These are phyloP conservation scores for Tolypeutes matacus DNA, from an alignment of 2,797 vertebrate species.

Conservation along the genomic window DNA sequence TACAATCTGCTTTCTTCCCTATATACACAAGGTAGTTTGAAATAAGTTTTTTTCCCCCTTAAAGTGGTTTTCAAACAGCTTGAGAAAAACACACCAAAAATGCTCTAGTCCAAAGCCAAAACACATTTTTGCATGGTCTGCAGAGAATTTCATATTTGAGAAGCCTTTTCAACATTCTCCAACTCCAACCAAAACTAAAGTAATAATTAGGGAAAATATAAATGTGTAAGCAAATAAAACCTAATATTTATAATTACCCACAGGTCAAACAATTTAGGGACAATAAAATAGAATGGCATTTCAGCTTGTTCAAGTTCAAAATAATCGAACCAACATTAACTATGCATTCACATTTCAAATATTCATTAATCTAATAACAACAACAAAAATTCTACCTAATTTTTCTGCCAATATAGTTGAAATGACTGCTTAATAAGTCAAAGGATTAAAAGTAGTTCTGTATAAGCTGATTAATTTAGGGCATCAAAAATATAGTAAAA, in stretches of 20 bases:
- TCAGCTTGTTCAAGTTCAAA: constrained; percentile 37
- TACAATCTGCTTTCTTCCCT: constrained; percentile 15
- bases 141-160: constrained; percentile 76
- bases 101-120: constrained; percentile 60
- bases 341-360: not conserved
- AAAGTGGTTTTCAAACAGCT: constrained; percentile 64
- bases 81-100: constrained; percentile 56
- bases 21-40: constrained; percentile 54
- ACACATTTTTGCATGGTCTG: constrained; percentile 49
- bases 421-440: not conserved
- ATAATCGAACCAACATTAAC: not conserved
- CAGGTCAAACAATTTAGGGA: constrained; percentile 44
- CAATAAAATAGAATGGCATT: constrained; percentile 24
- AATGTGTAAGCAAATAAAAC: constrained; percentile 64
- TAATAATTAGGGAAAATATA: constrained; percentile 37
- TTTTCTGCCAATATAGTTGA: not conserved
- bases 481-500: not conserved
- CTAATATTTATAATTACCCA: constrained; percentile 74
- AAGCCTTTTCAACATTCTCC: constrained; percentile 74
- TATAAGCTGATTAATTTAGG: not conserved
- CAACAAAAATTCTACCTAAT: not conserved
- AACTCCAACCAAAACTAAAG: constrained; percentile 76
- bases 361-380: not conserved
- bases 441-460: not conserved
- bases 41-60: not conserved